These are phyloP conservation scores for Cossypha dichroa DNA, from an alignment of 2,797 vertebrate genomes.

Conservation along the genomic window DNA sequence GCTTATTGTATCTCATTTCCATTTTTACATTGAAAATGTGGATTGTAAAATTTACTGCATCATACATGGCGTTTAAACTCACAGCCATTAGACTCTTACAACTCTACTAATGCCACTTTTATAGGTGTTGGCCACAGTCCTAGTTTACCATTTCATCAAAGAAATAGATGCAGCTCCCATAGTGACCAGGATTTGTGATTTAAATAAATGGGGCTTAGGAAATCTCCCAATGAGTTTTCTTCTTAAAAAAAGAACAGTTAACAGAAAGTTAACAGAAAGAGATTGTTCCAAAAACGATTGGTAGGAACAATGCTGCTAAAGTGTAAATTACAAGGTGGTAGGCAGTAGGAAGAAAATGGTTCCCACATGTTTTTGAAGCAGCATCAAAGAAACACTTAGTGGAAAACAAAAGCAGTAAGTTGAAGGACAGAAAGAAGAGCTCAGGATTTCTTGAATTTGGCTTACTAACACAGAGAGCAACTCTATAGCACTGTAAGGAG, in stretches of 20 bases:
- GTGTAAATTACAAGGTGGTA: constrained; percentile 6
- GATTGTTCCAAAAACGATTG: neutral
- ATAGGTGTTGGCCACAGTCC: constrained; percentile 64
- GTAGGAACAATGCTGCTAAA: neutral
- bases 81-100: constrained; percentile 64
- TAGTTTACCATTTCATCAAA: constrained; percentile 66
- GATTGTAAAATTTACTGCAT: constrained; percentile 67
- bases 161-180: constrained; percentile 42
- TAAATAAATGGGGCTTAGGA: constrained; percentile 35
- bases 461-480: neutral
- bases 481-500: neutral
- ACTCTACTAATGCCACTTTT: constrained; percentile 69
- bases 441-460: neutral
- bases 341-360: neutral
- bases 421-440: neutral
- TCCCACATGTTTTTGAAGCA: constrained; percentile 1
- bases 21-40: constrained; percentile 66
- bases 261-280: constrained; percentile 4
- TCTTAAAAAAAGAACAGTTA: neutral
- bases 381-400: neutral
- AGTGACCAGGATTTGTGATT: constrained; percentile 50
- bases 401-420: neutral
- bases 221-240: constrained; percentile 12
- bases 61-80: constrained; percentile 41
- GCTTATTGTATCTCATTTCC: constrained; percentile 61